These are phyloP conservation scores for Hypsibius dujardini DNA, from an alignment of 1,140 invertebrate species.

Conservation along the genomic window DNA sequence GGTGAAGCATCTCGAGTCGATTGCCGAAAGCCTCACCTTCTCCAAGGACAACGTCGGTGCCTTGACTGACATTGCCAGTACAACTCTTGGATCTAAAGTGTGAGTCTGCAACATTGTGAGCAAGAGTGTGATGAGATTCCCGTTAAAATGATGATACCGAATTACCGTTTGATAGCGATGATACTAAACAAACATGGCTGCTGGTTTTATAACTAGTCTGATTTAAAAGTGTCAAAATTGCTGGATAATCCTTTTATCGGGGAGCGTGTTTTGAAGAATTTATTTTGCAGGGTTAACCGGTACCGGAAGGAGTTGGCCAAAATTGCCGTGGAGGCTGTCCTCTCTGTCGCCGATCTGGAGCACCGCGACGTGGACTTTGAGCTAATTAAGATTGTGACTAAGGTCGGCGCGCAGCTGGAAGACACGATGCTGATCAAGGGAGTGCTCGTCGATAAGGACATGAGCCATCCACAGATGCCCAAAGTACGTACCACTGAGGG, in stretches of 20 bases:
- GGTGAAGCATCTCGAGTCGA: slow-evolving; percentile 63
- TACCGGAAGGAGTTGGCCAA: slow-evolving; percentile 87
- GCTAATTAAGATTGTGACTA: slow-evolving; percentile 93
- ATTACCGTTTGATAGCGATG: slow-evolving; percentile 7
- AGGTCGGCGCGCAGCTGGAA: slow-evolving; percentile 90
- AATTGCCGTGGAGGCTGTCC: slow-evolving; percentile 89
- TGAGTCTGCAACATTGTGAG: slow-evolving; percentile 32
- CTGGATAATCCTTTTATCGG: neutral
- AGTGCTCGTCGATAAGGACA: slow-evolving; percentile 94
- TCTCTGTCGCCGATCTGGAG: slow-evolving; percentile 80
- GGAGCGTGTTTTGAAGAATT: slow-evolving; percentile 33
- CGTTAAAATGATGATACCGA: slow-evolving; percentile 17
- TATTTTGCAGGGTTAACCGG: slow-evolving; percentile 34
- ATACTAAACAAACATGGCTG: neutral
- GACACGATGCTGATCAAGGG: slow-evolving; percentile 91
- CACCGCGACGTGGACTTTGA: slow-evolving; percentile 96
- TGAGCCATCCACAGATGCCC: slow-evolving; percentile 99
- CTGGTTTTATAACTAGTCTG: slow-evolving; percentile 18
- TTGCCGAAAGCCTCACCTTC: slow-evolving; percentile 74
- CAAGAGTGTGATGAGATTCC: slow-evolving; percentile 17
- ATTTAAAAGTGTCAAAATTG: slow-evolving; percentile 25
- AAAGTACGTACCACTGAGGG: too few relatives aligned
- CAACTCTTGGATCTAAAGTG: slow-evolving; percentile 97
- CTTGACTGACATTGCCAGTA: slow-evolving; percentile 86
- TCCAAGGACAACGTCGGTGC: slow-evolving; percentile 63